A percentile compares a stretch with the other conserved stretches of the same genome.
These are phyloP conservation scores for Pseudomyrmex concolor DNA, from an alignment of 1,140 invertebrate species.

Conservation along the genomic window DNA sequence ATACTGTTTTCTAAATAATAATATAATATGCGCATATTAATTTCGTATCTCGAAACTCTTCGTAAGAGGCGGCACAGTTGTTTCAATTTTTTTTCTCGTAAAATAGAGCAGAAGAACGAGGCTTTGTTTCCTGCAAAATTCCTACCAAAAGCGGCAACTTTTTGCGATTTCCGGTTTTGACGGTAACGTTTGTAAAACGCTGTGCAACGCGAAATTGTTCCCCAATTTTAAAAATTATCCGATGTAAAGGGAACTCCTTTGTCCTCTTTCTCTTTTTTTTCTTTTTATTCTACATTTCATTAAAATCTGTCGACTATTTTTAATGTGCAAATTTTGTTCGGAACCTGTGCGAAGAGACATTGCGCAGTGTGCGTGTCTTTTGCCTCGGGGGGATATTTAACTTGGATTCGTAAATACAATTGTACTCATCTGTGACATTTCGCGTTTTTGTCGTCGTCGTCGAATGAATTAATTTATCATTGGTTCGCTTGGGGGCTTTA, in stretches of 20 bases:
- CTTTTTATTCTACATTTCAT: too few relatives aligned
- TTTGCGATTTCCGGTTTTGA: too few relatives aligned
- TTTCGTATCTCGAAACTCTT: too few relatives aligned
- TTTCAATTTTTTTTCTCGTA: too few relatives aligned
- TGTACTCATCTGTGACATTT: slow-evolving; percentile 34
- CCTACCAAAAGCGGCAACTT: too few relatives aligned
- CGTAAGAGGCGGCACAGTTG: too few relatives aligned
- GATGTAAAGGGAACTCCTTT: too few relatives aligned
- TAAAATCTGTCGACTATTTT: background rate
- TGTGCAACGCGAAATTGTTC: background rate
- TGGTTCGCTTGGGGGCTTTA: slow-evolving; percentile 55
- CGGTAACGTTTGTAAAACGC: background rate
- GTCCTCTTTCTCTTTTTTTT: background rate
- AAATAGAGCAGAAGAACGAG: too few relatives aligned
- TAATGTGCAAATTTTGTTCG: background rate
- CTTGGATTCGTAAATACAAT: slow-evolving; percentile 14
- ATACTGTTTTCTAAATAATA: background rate
- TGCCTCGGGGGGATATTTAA: slow-evolving; percentile 33
- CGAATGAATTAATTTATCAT: slow-evolving; percentile 58
- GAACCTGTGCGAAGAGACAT: background rate
- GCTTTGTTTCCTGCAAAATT: too few relatives aligned
- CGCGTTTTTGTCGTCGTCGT: slow-evolving; percentile 29
- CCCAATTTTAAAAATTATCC: background rate
- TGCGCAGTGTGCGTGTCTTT: background rate
- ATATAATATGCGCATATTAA: too few relatives aligned